Evolutionary conservation across 2,888 invertebrate species (phyloP).

Genomic region (Polymixis lichenea): DNA sequence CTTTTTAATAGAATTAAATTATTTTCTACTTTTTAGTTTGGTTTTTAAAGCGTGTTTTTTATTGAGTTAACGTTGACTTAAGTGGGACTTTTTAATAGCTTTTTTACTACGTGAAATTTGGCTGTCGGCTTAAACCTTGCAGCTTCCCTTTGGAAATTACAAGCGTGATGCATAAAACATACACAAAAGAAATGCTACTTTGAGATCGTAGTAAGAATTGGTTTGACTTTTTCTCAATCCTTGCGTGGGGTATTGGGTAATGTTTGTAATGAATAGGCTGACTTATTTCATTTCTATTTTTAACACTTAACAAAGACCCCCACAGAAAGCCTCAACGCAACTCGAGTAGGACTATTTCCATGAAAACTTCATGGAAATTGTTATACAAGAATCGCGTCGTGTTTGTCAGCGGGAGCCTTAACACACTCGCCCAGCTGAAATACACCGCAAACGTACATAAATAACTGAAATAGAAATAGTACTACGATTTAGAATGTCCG

Average conservation of each 20-base stretch:
- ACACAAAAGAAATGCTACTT: constrained; percentile 14
- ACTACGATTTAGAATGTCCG: background rate
- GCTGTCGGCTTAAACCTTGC: too few species aligned
- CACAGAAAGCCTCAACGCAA: too few species aligned
- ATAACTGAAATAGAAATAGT: background rate
- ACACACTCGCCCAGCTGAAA: too few species aligned
- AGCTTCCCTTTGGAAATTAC: background rate
- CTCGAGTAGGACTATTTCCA: too few species aligned
- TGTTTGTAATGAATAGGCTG: constrained; percentile 10
- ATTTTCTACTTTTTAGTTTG: too few species aligned
- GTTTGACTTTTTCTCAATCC: constrained; percentile 6
- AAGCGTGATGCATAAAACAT: background rate
- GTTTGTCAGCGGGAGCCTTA: too few species aligned
- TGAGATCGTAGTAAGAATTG: background rate
- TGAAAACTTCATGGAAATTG: too few species aligned
- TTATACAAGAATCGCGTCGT: too few species aligned
- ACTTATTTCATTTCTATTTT: constrained; percentile 9
- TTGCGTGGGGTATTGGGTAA: background rate
- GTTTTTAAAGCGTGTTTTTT: too few species aligned
- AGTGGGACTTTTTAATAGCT: too few species aligned
- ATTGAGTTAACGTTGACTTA: too few species aligned
- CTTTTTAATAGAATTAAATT: too few species aligned
- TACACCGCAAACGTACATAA: background rate
- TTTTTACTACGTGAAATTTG: background rate
- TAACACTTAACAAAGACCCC: background rate